Base-by-base conservation (phyloP, 2,113 vertebrate species). In the Setophaga petechia region DNA sequence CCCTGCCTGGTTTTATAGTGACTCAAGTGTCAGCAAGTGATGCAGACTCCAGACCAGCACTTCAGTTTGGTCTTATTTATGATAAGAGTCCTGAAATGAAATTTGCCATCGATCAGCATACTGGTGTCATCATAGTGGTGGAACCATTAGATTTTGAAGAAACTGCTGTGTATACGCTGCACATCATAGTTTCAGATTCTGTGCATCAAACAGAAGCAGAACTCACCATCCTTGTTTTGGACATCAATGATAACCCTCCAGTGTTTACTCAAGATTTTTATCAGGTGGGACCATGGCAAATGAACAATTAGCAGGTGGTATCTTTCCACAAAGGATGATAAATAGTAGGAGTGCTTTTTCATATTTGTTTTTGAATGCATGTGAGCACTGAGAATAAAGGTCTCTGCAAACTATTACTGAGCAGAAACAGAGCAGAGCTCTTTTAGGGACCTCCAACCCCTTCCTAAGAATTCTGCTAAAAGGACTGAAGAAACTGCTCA, bases 211-310 rank as follows among this genome's bases (percentile, higher is more conserved):
- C 98, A 73, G 98, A 98, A 57, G 98, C 98, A 52, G 93, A 97
- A 31, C 95, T 99, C 59, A 51, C 49, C 15, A 85, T 99, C 92
- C 92, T 82, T 62, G 97, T 99, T 83, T 79, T 98, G 84, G 99
- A 99, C 31, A 39, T 99, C 94, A 99, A 99, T 73, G 99, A 99
- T 96, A 99, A 99, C 11, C 96, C 98, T 51, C 99, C 99, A 2
- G 90, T 98, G 65, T 99, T 99, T 97, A 96, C 97, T 61, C 97
- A 98, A 94, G 97, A 98, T 86, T 98, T 84, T 12, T 99, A 99
- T 95, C 98, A 99, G 98, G 98, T 98, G 95, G 80, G 95, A 55
- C 35, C 5, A 5, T 14, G 2, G 14, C 27, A 86, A 75, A 52
- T 44, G 21, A 37, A 24, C 9, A 51, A 22, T 37, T 47, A 57